Evolutionary conservation across 2,113 vertebrate genomes (phyloP), one percentile per base, ranked within the genome.

Genomic region (Equus quagga): DNA sequence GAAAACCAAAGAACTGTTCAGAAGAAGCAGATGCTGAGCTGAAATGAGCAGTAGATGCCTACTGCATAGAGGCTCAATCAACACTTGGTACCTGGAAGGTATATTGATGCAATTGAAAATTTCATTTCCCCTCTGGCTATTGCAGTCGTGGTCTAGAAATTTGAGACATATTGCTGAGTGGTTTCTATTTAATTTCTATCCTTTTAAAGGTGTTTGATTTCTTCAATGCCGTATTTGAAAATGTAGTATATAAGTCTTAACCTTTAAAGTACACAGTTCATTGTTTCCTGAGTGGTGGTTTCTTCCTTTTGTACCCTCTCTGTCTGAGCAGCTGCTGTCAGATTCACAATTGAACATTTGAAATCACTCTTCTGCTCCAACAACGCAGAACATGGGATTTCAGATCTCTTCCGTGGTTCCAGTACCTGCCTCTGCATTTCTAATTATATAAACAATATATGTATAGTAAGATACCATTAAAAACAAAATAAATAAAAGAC

Each of bases 151-250:
- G 78, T 92, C 15, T 65, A 69, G 70, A 95, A 86, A 86, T 76
- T 28, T 58, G 58, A 79, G 41, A 56, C n/a, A 6, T 65, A 28
- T 86, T 58, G 44, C 85, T 69, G 26, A 78, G 51, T 58, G 51
- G n/a, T 91, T 96, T 90, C 91, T 60, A 6, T 69, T 93, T 85
- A 46, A 67, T 90, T 65, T 80, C 28, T 26, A 33, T 69, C 9
- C 80, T 91, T 96, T 84, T 60, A 72, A 51, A 75, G 46, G 36
- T 89, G 49, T 51, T 91, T 88, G 54, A 70, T 91, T 94, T 93
- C 70, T 89, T 67, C 81, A 56, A 0, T 79, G 41, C 28, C 36
- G 5, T 67, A 6, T 95, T 67, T 83, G 88, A 89, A 95, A 91
- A 67, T 56, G n/a, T 14, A 78, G 2, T 86, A 4, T 51, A 5